Evolutionary conservation across 2,888 invertebrate species (phyloP), one percentile per base, ranked within the genome.

Genomic region (Norana najaformis): DNA sequence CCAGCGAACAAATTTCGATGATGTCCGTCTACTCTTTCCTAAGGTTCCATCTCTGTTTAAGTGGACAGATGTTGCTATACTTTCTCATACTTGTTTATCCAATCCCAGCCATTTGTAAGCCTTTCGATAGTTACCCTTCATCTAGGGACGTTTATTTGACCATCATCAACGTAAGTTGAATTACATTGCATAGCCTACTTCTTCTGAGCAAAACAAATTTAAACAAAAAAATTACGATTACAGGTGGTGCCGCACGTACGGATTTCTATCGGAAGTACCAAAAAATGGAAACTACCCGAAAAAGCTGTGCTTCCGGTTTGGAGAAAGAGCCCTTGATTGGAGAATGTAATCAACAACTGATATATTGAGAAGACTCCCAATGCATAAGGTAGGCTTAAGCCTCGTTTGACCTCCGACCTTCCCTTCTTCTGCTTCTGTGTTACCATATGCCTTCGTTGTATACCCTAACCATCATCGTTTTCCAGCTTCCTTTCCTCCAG

Each of bases 301-400:
- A 92, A 94, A 94, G 91, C 92, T 94, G 37, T 94, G 94, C 91
- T 94, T 94, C 92, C 93, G 93, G 91, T 94, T 94, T 91, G 94
- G 94, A 18, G 93, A 93, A 89, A 93, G 93, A 90, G 93, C 94
- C 8, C 91, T 93, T 37, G 93, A 93, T 23, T 94, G 94, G 94
- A 69, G 91, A n/a, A 85, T 8, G 1, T 69, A n/a, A n/a, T n/a
- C 13, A n/a, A 69, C 69, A 1, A n/a, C 69, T n/a, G n/a, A 69
- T n/a, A 30, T 5, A n/a, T n/a, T 69, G n/a, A 5, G n/a, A 69
- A 69, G 69, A 69, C n/a, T 69, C n/a, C 69, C n/a, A n/a, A 69
- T n/a, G 30, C 11, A n/a, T 30, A n/a, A 69, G 69, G 69, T 69
- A 1, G n/a, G 69, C 30, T 4, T 69, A 1, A 69, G 69, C 30